Evolutionary conservation across 2,113 vertebrate species (phyloP).

Genomic region (Rhinoderma darwinii): DNA sequence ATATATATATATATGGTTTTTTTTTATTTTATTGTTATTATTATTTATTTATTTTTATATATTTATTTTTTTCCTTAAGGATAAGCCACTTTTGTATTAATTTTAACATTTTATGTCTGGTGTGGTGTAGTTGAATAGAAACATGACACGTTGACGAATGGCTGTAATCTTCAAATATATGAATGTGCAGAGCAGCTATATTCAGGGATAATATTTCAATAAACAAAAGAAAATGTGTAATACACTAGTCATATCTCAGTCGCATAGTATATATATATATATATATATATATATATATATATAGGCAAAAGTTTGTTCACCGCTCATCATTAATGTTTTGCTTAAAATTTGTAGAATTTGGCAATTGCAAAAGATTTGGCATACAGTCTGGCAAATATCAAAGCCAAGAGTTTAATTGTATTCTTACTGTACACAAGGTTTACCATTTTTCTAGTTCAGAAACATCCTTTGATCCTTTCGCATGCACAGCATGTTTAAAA

Average conservation of each 20-base stretch:
- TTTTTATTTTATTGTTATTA: too few relatives aligned
- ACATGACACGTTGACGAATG: conserved; percentile 26
- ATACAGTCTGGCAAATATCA: too few relatives aligned
- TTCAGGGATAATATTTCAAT: conserved; percentile 15
- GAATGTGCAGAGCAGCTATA: conserved; percentile 13
- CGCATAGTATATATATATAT: neutral
- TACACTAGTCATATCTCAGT: neutral
- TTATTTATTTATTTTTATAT: neutral
- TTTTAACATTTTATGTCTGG: neutral
- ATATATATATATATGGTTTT: too few relatives aligned
- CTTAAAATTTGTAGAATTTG: too few relatives aligned
- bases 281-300: neutral
- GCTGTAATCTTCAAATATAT: conserved; percentile 29
- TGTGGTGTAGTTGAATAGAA: conserved; percentile 14
- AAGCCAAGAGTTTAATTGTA: too few relatives aligned
- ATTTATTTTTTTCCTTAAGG: neutral
- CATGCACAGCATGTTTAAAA: too few relatives aligned
- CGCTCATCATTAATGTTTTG: too few relatives aligned
- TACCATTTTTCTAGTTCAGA: too few relatives aligned
- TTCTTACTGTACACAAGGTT: too few relatives aligned
- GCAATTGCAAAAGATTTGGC: too few relatives aligned
- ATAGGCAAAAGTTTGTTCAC: too few relatives aligned
- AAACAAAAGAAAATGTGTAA: neutral
- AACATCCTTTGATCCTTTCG: too few relatives aligned
- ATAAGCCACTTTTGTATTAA: neutral